These are phyloP conservation scores for Rhamphomyia laevipes DNA, from an alignment of 2,888 invertebrate genomes.

Conservation along the genomic window DNA sequence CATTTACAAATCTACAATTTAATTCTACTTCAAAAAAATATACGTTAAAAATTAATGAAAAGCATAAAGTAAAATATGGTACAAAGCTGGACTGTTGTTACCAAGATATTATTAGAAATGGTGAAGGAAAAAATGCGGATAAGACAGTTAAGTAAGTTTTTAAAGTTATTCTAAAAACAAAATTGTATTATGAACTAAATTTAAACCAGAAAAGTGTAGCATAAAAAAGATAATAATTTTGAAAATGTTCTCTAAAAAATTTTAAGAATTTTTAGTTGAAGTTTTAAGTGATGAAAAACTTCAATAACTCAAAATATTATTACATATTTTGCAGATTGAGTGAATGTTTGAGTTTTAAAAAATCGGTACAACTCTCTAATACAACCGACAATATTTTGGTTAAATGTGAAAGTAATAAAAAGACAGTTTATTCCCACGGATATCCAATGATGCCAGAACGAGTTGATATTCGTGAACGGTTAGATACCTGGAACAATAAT, in stretches of 20 bases:
- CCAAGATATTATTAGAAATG: constrained; percentile 27
- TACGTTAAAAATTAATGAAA: constrained; percentile 23
- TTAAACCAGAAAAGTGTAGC: too few species aligned
- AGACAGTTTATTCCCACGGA: constrained; percentile 34
- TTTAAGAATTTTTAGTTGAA: not conserved
- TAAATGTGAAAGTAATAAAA: constrained; percentile 35
- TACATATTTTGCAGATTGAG: constrained; percentile 20
- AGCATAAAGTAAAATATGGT: constrained; percentile 15
- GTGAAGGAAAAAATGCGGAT: constrained; percentile 10
- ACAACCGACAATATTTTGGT: constrained; percentile 41
- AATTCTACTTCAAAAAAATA: constrained; percentile 23
- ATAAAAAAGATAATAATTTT: too few species aligned
- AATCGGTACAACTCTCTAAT: constrained; percentile 27
- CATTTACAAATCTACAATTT: constrained; percentile 28
- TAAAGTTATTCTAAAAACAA: not conserved
- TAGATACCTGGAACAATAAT: constrained; percentile 22
- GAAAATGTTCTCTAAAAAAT: too few species aligned
- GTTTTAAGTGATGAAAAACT: not conserved
- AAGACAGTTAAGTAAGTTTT: not conserved
- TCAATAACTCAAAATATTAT: too few species aligned
- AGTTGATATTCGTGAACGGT: constrained; percentile 39
- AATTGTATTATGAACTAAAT: too few species aligned
- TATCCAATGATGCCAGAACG: constrained; percentile 45
- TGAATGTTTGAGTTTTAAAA: constrained; percentile 39
- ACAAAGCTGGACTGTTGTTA: constrained; percentile 29